Evolutionary conservation across 1,140 invertebrate genomes (phyloP).

Genomic region (Drepana arcuata): DNA sequence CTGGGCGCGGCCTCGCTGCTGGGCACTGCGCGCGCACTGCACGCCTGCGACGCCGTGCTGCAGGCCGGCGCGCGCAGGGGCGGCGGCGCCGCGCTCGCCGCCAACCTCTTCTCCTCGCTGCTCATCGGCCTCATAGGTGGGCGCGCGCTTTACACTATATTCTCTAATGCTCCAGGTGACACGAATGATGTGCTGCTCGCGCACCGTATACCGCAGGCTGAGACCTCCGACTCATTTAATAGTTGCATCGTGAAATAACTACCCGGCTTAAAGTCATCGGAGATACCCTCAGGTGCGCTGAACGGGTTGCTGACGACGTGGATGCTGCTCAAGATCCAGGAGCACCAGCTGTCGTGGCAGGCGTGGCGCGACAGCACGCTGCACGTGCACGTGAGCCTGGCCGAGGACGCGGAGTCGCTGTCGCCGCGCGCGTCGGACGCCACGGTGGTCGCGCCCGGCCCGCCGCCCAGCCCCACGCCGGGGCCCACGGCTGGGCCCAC

Average conservation of each 20-base stretch:
- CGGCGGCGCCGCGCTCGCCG: constrained; percentile 43
- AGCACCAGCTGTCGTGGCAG: constrained; percentile 59
- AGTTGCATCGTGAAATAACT: no score
- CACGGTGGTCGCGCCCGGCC: constrained; percentile 15
- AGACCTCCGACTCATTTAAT: no score
- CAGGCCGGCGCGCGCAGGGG: constrained; percentile 42
- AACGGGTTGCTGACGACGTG: constrained; percentile 62
- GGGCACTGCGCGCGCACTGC: constrained; percentile 53
- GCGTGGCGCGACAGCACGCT: constrained; percentile 58
- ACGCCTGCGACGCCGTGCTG: constrained; percentile 46
- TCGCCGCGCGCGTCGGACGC: constrained; percentile 15
- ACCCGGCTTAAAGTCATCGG: no score
- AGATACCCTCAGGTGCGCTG: constrained; percentile 53
- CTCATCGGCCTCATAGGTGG: constrained; percentile 54
- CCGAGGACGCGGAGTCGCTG: constrained; percentile 21
- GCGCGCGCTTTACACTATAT: no score
- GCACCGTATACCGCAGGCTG: no score
- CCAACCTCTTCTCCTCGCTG: constrained; percentile 53
- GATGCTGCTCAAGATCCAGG: constrained; percentile 63
- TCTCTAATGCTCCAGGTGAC: no score
- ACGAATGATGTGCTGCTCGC: no score
- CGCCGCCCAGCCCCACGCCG: constrained; percentile 1
- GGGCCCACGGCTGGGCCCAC: constrained; percentile 2
- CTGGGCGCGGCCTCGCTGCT: constrained; percentile 42
- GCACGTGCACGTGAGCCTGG: constrained; percentile 49